Evolutionary conservation across 2,113 vertebrate genomes (phyloP).

Genomic region (Pachycephala philippinensis): DNA sequence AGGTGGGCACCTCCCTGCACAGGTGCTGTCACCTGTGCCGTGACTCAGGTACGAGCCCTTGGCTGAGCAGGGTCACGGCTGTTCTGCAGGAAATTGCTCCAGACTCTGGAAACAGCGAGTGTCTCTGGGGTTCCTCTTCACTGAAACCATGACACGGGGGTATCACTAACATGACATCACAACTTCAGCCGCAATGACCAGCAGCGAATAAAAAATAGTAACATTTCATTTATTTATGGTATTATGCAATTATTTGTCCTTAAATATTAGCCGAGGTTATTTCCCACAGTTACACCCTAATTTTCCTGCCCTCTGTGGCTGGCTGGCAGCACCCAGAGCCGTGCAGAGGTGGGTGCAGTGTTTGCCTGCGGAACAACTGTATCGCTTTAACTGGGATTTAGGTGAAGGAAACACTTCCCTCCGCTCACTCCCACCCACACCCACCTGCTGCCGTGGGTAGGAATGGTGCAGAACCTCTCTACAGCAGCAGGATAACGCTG

Average conservation of each 20-base stretch:
- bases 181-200: not conserved
- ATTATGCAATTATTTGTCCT: not conserved
- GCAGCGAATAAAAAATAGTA: fast-evolving
- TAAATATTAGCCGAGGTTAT: not conserved
- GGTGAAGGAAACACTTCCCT: not conserved
- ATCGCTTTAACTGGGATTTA: not conserved
- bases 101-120: not conserved
- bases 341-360: fast-evolving
- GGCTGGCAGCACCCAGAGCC: not conserved
- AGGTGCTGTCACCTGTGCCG: not conserved
- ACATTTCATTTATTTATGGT: not conserved
- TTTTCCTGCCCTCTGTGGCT: not conserved
- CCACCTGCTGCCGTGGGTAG: not conserved
- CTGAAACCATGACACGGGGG: fast-evolving
- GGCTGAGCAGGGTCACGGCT: not conserved
- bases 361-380: not conserved
- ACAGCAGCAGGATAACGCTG: fast-evolving
- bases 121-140: not conserved
- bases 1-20: not conserved
- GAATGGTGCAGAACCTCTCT: not conserved
- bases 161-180: fast-evolving
- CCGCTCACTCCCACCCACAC: fast-evolving
- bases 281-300: not conserved
- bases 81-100: too few species aligned
- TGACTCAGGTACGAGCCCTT: not conserved